Base-by-base conservation (phyloP, 2,797 vertebrate species). In the Coracias cyanogaster region DNA sequence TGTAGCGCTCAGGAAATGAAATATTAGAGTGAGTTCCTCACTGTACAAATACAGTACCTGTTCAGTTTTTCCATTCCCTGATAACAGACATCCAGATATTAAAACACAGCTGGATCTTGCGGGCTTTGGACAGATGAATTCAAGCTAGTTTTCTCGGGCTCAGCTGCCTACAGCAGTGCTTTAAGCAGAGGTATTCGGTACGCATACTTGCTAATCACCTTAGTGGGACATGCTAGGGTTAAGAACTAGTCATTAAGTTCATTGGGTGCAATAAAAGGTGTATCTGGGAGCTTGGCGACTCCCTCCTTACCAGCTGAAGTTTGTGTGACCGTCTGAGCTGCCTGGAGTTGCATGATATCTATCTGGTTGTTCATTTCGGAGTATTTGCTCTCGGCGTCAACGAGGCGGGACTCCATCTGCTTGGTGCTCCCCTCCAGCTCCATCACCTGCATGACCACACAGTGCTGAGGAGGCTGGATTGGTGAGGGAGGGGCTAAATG, bases 361-460 rank as follows among this genome's bases (percentile, higher is more conserved):
- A 99, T 98, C 21, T 99, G 99, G 98, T 98, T 99, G 98, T 99
- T 99, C 97, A 99, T 99, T 80, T 99, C 99, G 0, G 99, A 99
- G 98, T 99, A 99, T 93, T 99, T 99, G 98, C 99, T 98, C 98
- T 99, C 99, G 0, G 98, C 99, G 10, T 99, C 99, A 0, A 98
- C 97, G 85, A 99, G 98, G 22, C 99, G 98, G 0, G 97, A 96
- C 96, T 99, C 99, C 93, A 99, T 98, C 96, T 98, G 98, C 96
- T 98, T 98, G 97, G 98, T 98, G 92, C 94, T 98, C 83, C 99
- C 98, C 90, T 99, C 99, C 98, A 99, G 98, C 84, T 99, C 98
- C 98, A 99, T 98, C 96, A 99, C 98, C 98, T 99, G 99, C 98
- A 98, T 98, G 85, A 99, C 98, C 33, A 99, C 96, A 0, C n/a